Base-by-base conservation (phyloP, 2,113 vertebrate species). In the Pangasianodon hypophthalmus region DNA sequence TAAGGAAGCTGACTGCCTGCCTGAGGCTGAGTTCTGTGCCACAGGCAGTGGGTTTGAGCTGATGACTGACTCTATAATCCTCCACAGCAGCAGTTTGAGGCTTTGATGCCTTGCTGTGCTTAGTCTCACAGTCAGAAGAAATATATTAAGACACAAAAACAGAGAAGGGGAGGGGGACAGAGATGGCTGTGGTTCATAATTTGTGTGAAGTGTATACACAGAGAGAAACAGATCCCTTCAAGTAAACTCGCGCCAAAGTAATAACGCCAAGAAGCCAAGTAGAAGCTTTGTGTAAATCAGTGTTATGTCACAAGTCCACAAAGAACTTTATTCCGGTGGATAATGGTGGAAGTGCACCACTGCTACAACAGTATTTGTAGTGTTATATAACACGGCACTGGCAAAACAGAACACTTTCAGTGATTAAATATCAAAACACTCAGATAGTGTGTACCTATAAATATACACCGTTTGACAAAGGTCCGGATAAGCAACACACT, bases 41-140 rank as follows among this genome's bases (percentile, higher is more conserved):
- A 88, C 41, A 85, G 24, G 10, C 41, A 32, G 88, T 58, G 58
- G 84, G 69, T 81, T 81, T 81, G 86, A 88, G 88, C 62, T 32
- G 50, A 50, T 37, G 85, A 73, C 91, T 84, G 89, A 90, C 87
- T 88, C 83, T 48, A 32, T 88, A 81, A 90, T 86, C 88, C 88
- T 88, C 48, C 56, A 79, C 64, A 87, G 83, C 67, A 62, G 44
- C 87, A 67, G 50, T 89, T 52, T 80, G 64, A 26, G 46, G 67
- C 85, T 90, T 89, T 87, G 88, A 91, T 84, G 64, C 50, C 24
- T 75, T 10, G 44, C 52, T 85, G 46, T 83, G 86, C 79, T 81
- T 69, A 50, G 79, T 86, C 69, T 84, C 32, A 54, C 83, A 79
- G 77, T 77, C 79, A 52, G n/a, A 64, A 46, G 26, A 56, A 18